Evolutionary conservation across 2,888 invertebrate species (phyloP).

Genomic region (Drosophila anomalata): DNA sequence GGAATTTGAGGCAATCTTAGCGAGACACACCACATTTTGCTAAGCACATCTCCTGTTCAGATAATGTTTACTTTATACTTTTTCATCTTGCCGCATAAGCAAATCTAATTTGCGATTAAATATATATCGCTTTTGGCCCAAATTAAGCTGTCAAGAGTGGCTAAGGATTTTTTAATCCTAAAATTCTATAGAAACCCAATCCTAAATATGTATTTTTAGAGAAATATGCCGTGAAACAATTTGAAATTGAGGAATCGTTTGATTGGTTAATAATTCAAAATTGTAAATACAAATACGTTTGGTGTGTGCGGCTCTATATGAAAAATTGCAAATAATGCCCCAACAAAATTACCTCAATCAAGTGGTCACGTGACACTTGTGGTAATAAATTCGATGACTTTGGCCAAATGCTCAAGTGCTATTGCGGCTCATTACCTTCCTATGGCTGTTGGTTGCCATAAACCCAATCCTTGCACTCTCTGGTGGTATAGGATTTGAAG

Average conservation of each 20-base stretch:
- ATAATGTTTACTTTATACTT: constrained; percentile 30
- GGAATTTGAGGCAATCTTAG: constrained; percentile 37
- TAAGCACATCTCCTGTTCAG: constrained; percentile 26
- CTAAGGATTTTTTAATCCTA: neutral
- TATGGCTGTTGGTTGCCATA: constrained; percentile 64
- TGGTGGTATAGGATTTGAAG: constrained; percentile 16
- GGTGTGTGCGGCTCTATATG: constrained; percentile 25
- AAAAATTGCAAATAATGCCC: constrained; percentile 64
- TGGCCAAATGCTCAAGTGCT: constrained; percentile 60
- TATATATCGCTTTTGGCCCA: neutral
- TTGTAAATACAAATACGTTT: constrained; percentile 16
- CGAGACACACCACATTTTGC: constrained; percentile 19
- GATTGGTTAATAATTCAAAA: constrained; percentile 36
- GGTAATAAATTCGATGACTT: constrained; percentile 61
- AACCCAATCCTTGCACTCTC: constrained; percentile 34
- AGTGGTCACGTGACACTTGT: constrained; percentile 71
- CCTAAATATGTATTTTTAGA: neutral
- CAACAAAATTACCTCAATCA: constrained; percentile 57
- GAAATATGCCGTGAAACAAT: constrained; percentile 13
- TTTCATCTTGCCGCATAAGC: constrained; percentile 31
- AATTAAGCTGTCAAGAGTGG: constrained; percentile 6
- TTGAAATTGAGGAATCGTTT: constrained; percentile 18
- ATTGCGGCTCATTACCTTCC: constrained; percentile 81
- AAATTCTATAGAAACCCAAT: constrained; percentile 1
- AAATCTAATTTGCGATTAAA: constrained; percentile 3